These are phyloP conservation scores for Antrozous pallidus DNA, from an alignment of 2,797 vertebrate genomes.

Conservation along the genomic window DNA sequence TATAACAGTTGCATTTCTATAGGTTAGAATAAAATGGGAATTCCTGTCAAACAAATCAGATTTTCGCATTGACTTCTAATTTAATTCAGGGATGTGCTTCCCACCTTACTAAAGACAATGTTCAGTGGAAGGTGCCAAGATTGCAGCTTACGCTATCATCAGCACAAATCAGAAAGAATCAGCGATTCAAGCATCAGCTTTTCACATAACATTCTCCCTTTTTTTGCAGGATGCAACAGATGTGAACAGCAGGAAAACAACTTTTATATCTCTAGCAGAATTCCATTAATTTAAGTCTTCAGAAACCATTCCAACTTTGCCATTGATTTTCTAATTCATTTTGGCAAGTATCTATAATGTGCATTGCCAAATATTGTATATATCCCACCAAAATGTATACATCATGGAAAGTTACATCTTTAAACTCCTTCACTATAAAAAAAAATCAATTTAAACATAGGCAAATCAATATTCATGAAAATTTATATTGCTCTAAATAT, in stretches of 20 bases:
- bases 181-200: not conserved
- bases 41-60: slow-evolving; percentile 43
- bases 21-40: slow-evolving; percentile 29
- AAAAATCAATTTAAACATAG: not conserved
- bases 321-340: slow-evolving; percentile 3
- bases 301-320: not conserved
- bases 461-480: not conserved
- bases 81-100: not conserved
- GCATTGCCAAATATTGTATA: not conserved
- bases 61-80: slow-evolving; percentile 25
- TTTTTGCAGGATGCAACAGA: slow-evolving; percentile 36
- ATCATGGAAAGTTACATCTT: not conserved
- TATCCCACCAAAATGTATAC: not conserved
- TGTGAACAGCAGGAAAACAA: slow-evolving; percentile 50
- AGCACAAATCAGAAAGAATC: slow-evolving; percentile 38
- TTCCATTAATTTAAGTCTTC: slow-evolving; percentile 24
- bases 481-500: not conserved
- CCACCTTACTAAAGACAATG: not conserved
- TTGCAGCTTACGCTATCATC: not conserved
- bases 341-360: not conserved
- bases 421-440: not conserved
- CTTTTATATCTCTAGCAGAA: slow-evolving; percentile 3
- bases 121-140: not conserved
- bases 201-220: not conserved
- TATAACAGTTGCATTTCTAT: not conserved